Evolutionary conservation across 2,888 invertebrate genomes (phyloP), one percentile per base, ranked within the genome.

Genomic region (Mythimna ferrago): DNA sequence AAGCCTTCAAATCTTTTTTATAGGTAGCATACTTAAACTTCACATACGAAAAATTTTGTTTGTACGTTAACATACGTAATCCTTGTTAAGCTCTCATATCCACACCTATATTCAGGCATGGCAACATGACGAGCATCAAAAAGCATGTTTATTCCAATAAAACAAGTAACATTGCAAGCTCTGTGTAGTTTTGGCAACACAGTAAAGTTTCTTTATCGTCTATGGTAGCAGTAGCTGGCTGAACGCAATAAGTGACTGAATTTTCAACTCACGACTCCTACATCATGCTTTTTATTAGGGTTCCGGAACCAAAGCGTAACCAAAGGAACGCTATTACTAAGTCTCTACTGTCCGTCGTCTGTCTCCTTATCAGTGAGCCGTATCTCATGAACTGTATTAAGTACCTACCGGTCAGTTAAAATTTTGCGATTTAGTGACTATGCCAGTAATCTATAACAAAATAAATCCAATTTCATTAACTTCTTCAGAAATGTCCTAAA

Each of bases 161-260:
- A 84, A 78, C 81, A 66, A 82, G 66, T 74, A 61, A 68, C 70
- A 80, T 74, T 78, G 83, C 78, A 73, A 70, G 62, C 71, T 75
- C 70, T 57, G 57, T 80, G 76, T 76, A 82, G 76, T 85, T 81
- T 81, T 69, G 76, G 69, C 71, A 76, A 71, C 64, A 74, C 68
- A 56, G 56, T 76, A 73, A 86, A 85, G 71, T 84, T 80, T 76
- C 63, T 80, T 65, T 78, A 73, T 78, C 51, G 72, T 75, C 79
- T 79, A 76, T 78, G 60, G 51, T 35, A 74, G 51, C 60, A 73
- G 61, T 41, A 71, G 58, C 71, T 81, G 73, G 77, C 73, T 73
- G 75, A 61, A 72, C 44, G 64, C 69, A 78, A 78, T 81, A 67
- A 73, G 78, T 71, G 65, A 60, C 69, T 75, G 80, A 66, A 68